Conservation (phyloP, 2,888 invertebrate genomes). For the Tinea pellionella region DNA sequence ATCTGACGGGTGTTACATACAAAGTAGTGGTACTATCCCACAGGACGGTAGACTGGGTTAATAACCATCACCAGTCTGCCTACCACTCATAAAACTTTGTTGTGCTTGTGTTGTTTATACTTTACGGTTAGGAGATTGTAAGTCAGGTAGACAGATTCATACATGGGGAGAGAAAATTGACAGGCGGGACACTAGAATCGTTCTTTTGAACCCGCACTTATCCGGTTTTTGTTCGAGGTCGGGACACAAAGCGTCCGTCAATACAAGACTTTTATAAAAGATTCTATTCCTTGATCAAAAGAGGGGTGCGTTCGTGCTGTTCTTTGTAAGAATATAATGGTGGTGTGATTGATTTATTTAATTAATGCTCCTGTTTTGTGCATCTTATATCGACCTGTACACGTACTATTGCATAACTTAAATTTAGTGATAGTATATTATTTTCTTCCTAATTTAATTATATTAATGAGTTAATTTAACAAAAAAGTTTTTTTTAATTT, state of each 20-base stretch:
- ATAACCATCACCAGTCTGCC: too few relatives aligned
- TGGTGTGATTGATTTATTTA: conserved; percentile 6
- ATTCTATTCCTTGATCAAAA: conserved; percentile 7
- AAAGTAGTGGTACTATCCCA: too few relatives aligned
- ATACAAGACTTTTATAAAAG: conserved; percentile 11
- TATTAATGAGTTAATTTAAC: too few relatives aligned
- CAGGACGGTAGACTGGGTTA: too few relatives aligned
- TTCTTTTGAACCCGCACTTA: conserved; percentile 9
- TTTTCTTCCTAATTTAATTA: too few relatives aligned
- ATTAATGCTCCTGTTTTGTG: conserved; percentile 4
- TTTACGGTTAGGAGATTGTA: neutral
- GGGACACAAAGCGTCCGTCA: conserved; percentile 9
- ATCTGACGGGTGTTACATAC: too few relatives aligned
- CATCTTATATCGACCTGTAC: neutral
- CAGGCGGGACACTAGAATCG: neutral
- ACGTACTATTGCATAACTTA: neutral
- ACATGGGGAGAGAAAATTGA: neutral
- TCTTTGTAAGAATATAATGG: conserved; percentile 7
- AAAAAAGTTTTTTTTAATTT: too few relatives aligned
- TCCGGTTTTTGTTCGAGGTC: conserved; percentile 6
- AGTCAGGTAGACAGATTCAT: neutral
- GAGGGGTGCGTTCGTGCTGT: neutral
- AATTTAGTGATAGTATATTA: too few relatives aligned
- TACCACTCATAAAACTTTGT: too few relatives aligned
- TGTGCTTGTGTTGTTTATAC: too few relatives aligned